Percentiles rank a stretch among this genome's conserved stretches.
Conservation (phyloP, 2,113 vertebrate genomes). For the Lynx canadensis region DNA sequence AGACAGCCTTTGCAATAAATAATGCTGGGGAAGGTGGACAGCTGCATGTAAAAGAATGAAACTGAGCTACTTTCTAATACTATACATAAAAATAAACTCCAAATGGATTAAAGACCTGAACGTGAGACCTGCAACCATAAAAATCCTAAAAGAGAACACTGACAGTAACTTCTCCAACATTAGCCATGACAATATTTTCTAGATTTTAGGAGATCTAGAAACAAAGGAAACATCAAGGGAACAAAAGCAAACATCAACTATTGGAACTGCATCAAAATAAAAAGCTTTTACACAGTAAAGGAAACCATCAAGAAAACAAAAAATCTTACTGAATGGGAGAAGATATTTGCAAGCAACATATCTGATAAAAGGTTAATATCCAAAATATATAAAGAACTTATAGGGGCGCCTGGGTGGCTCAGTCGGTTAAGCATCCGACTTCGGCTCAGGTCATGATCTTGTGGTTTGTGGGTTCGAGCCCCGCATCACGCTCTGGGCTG, state of each 20-base stretch:
- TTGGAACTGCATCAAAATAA: no score
- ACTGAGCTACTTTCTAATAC: not conserved
- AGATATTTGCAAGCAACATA: not conserved
- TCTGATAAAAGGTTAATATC: not conserved
- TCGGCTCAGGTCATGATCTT: no score
- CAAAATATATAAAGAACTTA: not conserved
- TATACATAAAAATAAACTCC: not conserved
- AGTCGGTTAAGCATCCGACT: no score
- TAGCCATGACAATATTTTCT: not conserved
- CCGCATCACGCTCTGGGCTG: no score
- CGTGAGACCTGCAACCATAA: not conserved
- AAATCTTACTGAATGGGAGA: not conserved
- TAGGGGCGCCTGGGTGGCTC: no score
- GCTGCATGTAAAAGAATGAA: not conserved
- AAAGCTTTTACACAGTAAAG: not conserved
- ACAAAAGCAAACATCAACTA: not conserved
- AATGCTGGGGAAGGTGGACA: not conserved
- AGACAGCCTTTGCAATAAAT: not conserved
- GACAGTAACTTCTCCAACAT: not conserved
- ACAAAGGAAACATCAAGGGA: not conserved
- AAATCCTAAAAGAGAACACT: not conserved
- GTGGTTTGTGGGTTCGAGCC: no score
- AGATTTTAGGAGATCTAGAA: not conserved
- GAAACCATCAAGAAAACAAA: not conserved
- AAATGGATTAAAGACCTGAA: not conserved